Evolutionary conservation across 2,797 vertebrate genomes (phyloP).

Genomic region (Euphonia xanthogaster): DNA sequence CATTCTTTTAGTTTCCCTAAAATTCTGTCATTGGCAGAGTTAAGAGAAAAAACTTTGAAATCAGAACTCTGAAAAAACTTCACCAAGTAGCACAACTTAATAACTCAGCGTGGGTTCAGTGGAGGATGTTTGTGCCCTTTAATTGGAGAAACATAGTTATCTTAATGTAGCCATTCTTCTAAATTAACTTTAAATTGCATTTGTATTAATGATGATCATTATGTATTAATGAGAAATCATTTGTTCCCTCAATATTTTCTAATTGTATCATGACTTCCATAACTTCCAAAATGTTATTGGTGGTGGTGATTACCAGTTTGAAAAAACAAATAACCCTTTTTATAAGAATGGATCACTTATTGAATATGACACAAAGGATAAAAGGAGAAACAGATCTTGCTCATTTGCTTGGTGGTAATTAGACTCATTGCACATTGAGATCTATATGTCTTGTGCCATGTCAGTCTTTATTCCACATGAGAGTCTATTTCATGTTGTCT

Average conservation of each 20-base stretch:
- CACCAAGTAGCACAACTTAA: neutral
- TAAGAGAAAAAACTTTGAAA: neutral
- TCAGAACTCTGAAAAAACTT: neutral
- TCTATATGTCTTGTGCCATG: neutral
- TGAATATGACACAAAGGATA: neutral
- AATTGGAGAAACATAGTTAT: neutral
- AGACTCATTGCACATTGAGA: neutral
- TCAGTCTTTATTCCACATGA: neutral
- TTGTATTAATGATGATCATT: constrained; percentile 44
- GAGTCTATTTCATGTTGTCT: neutral
- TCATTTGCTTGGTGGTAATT: neutral
- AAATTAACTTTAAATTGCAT: constrained; percentile 8
- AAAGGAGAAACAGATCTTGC: neutral
- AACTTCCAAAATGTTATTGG: neutral
- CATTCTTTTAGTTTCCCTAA: neutral
- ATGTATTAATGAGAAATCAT: constrained; percentile 36
- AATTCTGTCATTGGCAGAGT: neutral
- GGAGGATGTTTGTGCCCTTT: neutral
- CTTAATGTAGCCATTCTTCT: constrained; percentile 29
- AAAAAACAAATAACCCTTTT: neutral
- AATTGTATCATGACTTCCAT: neutral
- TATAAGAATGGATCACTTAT: neutral
- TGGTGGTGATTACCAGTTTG: neutral
- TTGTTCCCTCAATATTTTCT: constrained; percentile 19
- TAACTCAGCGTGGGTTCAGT: neutral